Evolutionary conservation across 2,888 invertebrate species (phyloP).

Genomic region (Frankliniella intonsa): DNA sequence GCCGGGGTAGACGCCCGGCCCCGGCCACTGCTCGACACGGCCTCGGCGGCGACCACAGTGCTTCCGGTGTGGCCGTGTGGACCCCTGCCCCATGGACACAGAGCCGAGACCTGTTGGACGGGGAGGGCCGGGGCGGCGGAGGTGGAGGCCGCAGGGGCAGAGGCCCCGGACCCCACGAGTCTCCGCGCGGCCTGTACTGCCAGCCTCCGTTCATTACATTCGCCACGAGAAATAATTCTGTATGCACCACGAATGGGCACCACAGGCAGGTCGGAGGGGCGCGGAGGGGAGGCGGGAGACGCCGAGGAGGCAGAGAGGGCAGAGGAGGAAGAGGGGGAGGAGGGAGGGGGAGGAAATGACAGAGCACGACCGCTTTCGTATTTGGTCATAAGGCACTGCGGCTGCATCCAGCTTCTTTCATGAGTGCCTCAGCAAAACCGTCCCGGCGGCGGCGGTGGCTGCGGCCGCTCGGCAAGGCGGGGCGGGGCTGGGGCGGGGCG

Average conservation of each 20-base stretch:
- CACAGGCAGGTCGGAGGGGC: neutral
- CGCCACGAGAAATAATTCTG: conserved; percentile 22
- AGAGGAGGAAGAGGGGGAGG: too few relatives aligned
- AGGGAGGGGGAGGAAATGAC: too few relatives aligned
- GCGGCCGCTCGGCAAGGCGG: neutral
- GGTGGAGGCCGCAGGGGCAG: neutral
- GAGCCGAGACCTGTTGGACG: neutral
- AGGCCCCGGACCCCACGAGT: neutral
- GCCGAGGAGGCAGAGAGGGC: too few relatives aligned
- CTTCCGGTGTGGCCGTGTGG: neutral
- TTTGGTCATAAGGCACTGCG: neutral
- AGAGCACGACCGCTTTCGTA: neutral
- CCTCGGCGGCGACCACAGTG: too few relatives aligned
- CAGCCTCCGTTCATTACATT: conserved; percentile 4
- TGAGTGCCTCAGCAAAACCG: neutral
- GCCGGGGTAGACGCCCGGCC: neutral
- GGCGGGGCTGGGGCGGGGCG: neutral
- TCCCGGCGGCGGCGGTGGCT: too few relatives aligned
- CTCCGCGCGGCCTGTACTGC: neutral
- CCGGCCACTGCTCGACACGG: neutral
- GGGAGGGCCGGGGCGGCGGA: neutral
- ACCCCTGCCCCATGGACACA: neutral
- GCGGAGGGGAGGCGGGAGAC: neutral
- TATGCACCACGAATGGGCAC: conserved; percentile 20
- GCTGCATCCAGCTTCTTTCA: neutral